Evolutionary conservation across 1,140 invertebrate species (phyloP), one percentile per base, ranked within the genome.

Genomic region (Olivierus martensii): DNA sequence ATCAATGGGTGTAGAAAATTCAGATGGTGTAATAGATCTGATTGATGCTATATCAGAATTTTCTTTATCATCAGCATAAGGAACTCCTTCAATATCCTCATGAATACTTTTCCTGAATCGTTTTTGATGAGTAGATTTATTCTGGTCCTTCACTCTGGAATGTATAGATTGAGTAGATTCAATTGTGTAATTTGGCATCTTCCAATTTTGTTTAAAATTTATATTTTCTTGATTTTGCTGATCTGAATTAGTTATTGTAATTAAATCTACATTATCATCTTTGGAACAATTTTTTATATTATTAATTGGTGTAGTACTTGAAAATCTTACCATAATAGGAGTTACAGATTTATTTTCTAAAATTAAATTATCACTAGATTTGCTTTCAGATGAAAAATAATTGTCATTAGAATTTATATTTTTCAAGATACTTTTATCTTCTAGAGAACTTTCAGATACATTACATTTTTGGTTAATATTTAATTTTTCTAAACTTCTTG

Each of bases 21-120:
- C 46, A n/a, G 17, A 42, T 12, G 47, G 17, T 22, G 50, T 6
- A 35, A 41, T 15, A 17, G 19, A 15, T 34, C 7, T 15, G 12
- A 38, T 14, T 18, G 39, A 42, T 7, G 43, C 47, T 10, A n/a
- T 38, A 17, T 44, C 44, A 15, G 17, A 15, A 15, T 14, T 55
- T 14, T 48, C 38, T 45, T 61, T 58, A 36, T 61, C 60, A 43
- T 61, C 60, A 41, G 49, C 58, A 52, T 60, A 61, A 19, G 60
- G 60, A 19, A 61, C 45, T 9, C 56, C 58, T 38, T 61, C 51
- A 28, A 57, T 42, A 42, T 53, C 43, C 49, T 60, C 56, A 47
- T 61, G 56, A 14, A 59, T 47, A 46, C 53, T 56, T 46, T 51
- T 51, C 36, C 53, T n/a, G 9, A 22, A 22, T 22, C 21, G 4